These are phyloP conservation scores for Mallotus villosus DNA, from an alignment of 2,797 vertebrate species.

Conservation along the genomic window DNA sequence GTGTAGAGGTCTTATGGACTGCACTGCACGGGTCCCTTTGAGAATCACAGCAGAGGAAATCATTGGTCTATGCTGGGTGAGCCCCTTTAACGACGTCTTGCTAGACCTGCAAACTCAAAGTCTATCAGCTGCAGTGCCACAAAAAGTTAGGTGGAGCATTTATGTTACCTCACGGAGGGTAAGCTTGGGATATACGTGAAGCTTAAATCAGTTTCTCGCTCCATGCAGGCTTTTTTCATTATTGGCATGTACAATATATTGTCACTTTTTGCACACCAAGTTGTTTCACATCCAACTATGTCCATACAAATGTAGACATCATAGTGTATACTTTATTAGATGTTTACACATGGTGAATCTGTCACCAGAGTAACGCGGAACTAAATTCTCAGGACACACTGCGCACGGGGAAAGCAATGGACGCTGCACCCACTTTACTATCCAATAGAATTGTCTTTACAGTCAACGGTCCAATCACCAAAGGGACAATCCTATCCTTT, in stretches of 20 bases:
- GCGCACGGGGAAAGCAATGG: not conserved
- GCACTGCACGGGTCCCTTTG: constrained; percentile 27
- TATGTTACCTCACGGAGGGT: not conserved
- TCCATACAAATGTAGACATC: not conserved
- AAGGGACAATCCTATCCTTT: not conserved
- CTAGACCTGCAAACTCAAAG: not conserved
- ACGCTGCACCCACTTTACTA: not conserved
- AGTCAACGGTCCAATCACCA: not conserved
- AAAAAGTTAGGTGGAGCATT: not conserved
- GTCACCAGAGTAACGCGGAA: not conserved
- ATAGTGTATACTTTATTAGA: not conserved
- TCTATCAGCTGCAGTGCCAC: not conserved
- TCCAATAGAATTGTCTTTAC: not conserved
- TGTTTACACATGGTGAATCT: not conserved
- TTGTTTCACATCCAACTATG: not conserved
- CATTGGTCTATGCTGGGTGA: constrained; percentile 43
- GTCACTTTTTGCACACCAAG: not conserved
- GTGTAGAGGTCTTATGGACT: constrained; percentile 46
- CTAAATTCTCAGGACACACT: not conserved
- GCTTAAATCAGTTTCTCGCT: too few species aligned
- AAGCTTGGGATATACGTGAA: too few species aligned
- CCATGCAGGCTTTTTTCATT: not conserved
- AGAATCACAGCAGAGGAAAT: constrained; percentile 32
- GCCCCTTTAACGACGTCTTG: not conserved
- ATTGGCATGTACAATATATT: not conserved